Conservation (phyloP, 2,113 vertebrate genomes). For the Rhinogobius similis region DNA sequence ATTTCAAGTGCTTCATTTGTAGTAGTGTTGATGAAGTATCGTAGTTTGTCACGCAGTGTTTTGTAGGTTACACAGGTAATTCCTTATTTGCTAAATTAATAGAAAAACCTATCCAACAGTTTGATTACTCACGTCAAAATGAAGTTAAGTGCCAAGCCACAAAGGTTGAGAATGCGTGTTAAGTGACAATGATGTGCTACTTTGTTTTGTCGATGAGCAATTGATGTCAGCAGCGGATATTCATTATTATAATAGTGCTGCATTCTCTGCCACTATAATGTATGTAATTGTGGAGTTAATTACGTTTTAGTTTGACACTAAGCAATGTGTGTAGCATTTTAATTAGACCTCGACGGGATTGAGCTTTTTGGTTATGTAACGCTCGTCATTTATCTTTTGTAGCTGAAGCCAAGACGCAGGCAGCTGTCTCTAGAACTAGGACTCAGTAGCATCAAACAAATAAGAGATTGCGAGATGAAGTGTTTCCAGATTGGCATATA, state of each 20-base stretch:
- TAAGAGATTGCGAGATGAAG: slow-evolving; percentile 46
- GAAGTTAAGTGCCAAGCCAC: slow-evolving; percentile 2
- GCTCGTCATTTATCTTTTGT: slow-evolving; percentile 41
- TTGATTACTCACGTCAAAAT: neutral
- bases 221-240: slow-evolving; percentile 32
- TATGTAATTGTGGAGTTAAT: slow-evolving; percentile 52
- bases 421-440: slow-evolving; percentile 19
- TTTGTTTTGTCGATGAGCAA: slow-evolving; percentile 27
- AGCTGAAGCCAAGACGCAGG: slow-evolving; percentile 19
- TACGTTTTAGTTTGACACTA: slow-evolving; percentile 39
- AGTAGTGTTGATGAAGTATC: too few relatives aligned
- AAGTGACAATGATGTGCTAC: slow-evolving; percentile 29
- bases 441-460: slow-evolving; percentile 51
- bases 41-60: too few relatives aligned
- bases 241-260: slow-evolving; percentile 31
- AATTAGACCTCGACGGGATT: slow-evolving; percentile 54
- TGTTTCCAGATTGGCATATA: slow-evolving; percentile 52
- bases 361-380: slow-evolving; percentile 12
- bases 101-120: neutral
- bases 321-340: slow-evolving; percentile 48
- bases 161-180: slow-evolving; percentile 30
- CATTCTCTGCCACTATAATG: slow-evolving; percentile 26
- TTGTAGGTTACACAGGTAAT: neutral
- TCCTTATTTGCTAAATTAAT: neutral
- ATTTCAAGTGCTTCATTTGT: too few relatives aligned